A percentile compares a stretch with the other conserved stretches of the same genome.
Conservation (phyloP, 1,140 invertebrate genomes). For the Euwallacea similis region DNA sequence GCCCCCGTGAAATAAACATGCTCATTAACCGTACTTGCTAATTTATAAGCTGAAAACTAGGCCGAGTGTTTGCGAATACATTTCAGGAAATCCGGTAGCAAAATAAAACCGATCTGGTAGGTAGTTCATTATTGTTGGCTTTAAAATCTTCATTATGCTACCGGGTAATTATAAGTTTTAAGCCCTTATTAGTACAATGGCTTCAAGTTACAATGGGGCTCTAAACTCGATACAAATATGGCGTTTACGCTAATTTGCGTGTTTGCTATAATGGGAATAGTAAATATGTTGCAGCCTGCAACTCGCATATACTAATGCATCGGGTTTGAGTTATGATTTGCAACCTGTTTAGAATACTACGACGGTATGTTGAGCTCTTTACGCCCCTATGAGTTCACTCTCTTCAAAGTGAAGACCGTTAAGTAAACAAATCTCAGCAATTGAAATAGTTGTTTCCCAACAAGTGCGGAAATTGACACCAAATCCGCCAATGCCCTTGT, state of each 20-base stretch:
- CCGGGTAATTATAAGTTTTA: constrained; percentile 10
- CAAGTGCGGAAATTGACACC: no score
- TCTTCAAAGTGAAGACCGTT: no score
- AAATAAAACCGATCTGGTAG: constrained; percentile 26
- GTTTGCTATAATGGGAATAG: background rate
- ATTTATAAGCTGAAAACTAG: constrained; percentile 27
- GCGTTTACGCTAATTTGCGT: constrained; percentile 4
- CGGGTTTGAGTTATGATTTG: no score
- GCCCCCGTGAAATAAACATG: constrained; percentile 30
- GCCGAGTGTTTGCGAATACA: constrained; percentile 27
- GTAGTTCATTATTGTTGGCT: constrained; percentile 18
- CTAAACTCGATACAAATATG: constrained; percentile 6
- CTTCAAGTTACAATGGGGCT: background rate
- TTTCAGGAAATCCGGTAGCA: constrained; percentile 16
- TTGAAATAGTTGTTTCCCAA: no score
- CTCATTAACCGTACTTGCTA: constrained; percentile 35
- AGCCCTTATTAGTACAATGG: constrained; percentile 3
- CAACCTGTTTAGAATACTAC: no score
- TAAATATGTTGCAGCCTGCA: background rate
- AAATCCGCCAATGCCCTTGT: no score
- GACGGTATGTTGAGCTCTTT: no score
- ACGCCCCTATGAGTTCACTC: no score
- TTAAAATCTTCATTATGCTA: constrained; percentile 14
- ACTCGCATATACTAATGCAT: background rate
- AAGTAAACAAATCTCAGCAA: no score